These are phyloP conservation scores for Dryadula phaetusa DNA, from an alignment of 2,888 invertebrate genomes.

Conservation along the genomic window DNA sequence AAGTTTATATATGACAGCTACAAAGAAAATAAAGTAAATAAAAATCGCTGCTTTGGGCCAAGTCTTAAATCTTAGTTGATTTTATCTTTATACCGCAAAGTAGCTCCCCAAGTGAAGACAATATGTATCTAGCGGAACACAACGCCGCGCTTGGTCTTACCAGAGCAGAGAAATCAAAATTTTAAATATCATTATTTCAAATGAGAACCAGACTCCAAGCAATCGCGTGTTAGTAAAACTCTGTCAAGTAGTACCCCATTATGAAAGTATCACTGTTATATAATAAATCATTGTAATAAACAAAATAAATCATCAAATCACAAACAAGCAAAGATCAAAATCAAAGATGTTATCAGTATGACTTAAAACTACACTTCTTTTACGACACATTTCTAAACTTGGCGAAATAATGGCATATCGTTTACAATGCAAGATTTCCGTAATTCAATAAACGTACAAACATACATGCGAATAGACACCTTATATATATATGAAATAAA, in stretches of 20 bases:
- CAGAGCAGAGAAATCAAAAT: neutral
- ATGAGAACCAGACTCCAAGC: no score
- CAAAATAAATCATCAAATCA: constrained; percentile 17
- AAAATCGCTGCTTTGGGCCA: no score
- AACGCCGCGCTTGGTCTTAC: neutral
- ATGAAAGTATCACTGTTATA: no score
- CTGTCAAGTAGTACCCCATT: no score
- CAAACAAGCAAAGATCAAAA: constrained; percentile 6
- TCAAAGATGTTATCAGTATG: constrained; percentile 30
- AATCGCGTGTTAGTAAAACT: no score
- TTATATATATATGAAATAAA: neutral
- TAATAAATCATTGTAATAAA: constrained; percentile 1
- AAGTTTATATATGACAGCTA: no score
- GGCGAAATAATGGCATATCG: constrained; percentile 39
- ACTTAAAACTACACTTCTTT: constrained; percentile 40
- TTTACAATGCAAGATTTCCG: constrained; percentile 40
- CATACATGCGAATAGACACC: constrained; percentile 3
- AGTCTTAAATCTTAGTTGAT: no score
- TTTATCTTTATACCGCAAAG: no score
- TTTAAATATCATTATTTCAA: no score
- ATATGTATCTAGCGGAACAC: neutral
- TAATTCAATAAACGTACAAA: constrained; percentile 32
- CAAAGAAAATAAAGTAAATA: no score
- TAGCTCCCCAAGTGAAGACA: no score
- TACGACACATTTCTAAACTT: constrained; percentile 40